These are phyloP conservation scores for Aegotheles bennettii DNA, from an alignment of 2,113 vertebrate species.

Conservation along the genomic window DNA sequence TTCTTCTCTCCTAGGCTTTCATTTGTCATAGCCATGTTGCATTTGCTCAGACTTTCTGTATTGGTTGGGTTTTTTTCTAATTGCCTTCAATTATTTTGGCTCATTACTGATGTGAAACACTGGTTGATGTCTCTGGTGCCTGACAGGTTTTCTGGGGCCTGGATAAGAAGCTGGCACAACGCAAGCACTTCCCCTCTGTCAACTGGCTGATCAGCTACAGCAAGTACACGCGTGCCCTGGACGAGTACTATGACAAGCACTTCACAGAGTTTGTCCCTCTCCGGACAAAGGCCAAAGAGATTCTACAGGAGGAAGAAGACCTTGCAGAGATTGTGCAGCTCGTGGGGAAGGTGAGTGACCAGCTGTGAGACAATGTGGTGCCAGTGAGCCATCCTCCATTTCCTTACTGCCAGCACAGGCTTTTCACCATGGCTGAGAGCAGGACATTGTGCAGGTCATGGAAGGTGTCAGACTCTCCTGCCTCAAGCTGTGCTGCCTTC, in stretches of 20 bases:
- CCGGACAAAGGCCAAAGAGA: conserved; percentile 95
- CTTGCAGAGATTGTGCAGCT: conserved; percentile 97
- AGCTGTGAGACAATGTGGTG: not conserved
- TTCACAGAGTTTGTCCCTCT: conserved; percentile 95
- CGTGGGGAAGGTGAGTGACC: conserved; percentile 87
- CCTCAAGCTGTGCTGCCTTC: not conserved
- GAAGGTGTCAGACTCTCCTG: not conserved
- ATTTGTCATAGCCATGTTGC: not conserved
- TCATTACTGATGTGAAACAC: not conserved
- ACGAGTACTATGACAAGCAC: conserved; percentile 97
- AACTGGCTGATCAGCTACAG: conserved; percentile 99
- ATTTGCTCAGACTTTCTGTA: not conserved
- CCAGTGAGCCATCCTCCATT: not conserved
- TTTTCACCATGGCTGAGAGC: not conserved
- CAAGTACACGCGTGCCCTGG: conserved; percentile 92
- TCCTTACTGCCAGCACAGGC: not conserved
- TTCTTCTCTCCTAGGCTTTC: not conserved
- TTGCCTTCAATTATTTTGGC: not conserved
- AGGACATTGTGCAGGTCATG: not conserved
- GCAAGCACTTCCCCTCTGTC: conserved; percentile 96
- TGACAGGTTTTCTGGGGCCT: conserved; percentile 96
- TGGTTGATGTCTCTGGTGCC: not conserved
- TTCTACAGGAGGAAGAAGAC: conserved; percentile 96
- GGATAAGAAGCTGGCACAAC: conserved; percentile 97
- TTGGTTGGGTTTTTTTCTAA: not conserved